phyloP scores from a whole-genome alignment of 2,113 vertebrate genomes.

The Pongo pygmaeus region DNA sequence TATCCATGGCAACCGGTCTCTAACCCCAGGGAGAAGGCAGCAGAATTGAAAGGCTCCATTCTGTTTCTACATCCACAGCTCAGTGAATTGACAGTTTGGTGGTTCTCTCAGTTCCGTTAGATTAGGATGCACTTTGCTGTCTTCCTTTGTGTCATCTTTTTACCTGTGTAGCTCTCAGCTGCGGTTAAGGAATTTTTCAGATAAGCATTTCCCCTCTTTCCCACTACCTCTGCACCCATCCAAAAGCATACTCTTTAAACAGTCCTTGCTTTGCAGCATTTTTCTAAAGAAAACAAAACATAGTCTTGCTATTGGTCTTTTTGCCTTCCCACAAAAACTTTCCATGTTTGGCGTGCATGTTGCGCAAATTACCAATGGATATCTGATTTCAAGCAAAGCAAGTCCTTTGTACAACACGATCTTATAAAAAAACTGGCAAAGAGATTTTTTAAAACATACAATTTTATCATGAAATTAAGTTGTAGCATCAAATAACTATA shows the following conservation, averaged over 20 bases:
- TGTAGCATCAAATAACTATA: constrained; percentile 72
- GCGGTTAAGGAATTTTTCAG: not conserved
- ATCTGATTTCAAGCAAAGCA: constrained; percentile 18
- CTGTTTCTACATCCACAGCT: constrained; percentile 90
- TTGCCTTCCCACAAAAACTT: constrained; percentile 33
- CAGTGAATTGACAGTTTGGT: constrained; percentile 82
- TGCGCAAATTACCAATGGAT: constrained; percentile 50
- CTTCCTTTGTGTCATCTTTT: constrained; percentile 76
- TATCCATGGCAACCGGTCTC: constrained; percentile 98
- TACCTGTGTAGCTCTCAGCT: constrained; percentile 42
- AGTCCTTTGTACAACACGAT: constrained; percentile 12
- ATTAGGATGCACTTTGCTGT: constrained; percentile 81
- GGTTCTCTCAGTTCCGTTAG: constrained; percentile 76
- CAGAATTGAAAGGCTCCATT: constrained; percentile 91
- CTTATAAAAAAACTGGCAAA: constrained; percentile 69
- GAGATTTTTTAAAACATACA: constrained; percentile 23
- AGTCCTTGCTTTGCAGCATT: not conserved
- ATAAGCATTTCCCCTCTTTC: not conserved
- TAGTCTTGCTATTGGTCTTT: not conserved
- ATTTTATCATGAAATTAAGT: constrained; percentile 75
- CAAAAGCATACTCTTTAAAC: not conserved
- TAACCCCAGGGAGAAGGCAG: constrained; percentile 93
- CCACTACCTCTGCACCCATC: not conserved
- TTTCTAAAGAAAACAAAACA: not conserved
- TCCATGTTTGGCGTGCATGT: not conserved